Evolutionary conservation across 2,113 vertebrate genomes (phyloP).

Genomic region (Tautogolabrus adspersus): DNA sequence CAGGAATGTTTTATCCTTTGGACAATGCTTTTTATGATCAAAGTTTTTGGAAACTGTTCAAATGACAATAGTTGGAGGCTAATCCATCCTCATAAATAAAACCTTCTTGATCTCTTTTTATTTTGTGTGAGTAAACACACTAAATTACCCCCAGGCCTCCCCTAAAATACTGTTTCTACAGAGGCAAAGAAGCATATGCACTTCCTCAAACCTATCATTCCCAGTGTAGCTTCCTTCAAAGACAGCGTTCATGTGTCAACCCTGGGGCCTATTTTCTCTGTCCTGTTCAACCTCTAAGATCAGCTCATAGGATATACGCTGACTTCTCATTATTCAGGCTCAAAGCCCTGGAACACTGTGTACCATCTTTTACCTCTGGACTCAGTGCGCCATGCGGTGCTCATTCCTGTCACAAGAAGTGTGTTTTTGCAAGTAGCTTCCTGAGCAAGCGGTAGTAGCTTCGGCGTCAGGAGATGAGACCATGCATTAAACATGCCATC

Average conservation of each 20-base stretch:
- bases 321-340: constrained; percentile 27
- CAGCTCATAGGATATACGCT: not conserved
- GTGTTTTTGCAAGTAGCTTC: constrained; percentile 44
- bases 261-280: constrained; percentile 11
- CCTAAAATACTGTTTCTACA: constrained; percentile 16
- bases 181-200: constrained; percentile 22
- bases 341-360: constrained; percentile 15
- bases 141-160: constrained; percentile 22
- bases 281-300: constrained; percentile 41
- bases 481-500: constrained; percentile 68
- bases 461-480: constrained; percentile 46
- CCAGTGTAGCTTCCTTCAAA: constrained; percentile 40
- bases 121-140: constrained; percentile 32
- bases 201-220: constrained; percentile 35
- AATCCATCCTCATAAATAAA: constrained; percentile 41
- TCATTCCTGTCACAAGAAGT: constrained; percentile 16
- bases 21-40: constrained; percentile 4
- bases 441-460: constrained; percentile 43
- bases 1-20: not conserved
- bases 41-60: constrained; percentile 3
- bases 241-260: constrained; percentile 43
- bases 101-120: constrained; percentile 31
- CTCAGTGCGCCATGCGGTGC: not conserved
- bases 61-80: constrained; percentile 16
- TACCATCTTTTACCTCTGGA: constrained; percentile 26